These are phyloP conservation scores for Sebastes elongatus DNA, from an alignment of 2,797 vertebrate species.

Conservation along the genomic window DNA sequence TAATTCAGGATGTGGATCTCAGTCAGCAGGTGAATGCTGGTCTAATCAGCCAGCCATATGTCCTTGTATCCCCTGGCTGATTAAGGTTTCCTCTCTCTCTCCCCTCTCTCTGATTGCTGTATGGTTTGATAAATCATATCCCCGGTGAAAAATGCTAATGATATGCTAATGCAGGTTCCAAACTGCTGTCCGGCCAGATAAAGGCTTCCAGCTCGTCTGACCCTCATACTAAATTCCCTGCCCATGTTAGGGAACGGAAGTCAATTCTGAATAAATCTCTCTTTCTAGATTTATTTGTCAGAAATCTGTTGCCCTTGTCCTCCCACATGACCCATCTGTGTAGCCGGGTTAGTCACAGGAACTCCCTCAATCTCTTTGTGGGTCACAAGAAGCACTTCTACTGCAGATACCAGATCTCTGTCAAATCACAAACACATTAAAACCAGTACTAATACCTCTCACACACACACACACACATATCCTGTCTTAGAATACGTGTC, in stretches of 20 bases:
- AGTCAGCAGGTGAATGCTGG: constrained; percentile 73
- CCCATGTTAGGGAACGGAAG: background rate
- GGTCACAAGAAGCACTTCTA: constrained; percentile 47
- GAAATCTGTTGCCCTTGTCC: constrained; percentile 65
- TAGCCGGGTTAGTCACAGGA: constrained; percentile 57
- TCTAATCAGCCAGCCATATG: constrained; percentile 77
- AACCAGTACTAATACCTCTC: constrained; percentile 27
- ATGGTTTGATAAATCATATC: constrained; percentile 73
- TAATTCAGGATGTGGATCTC: constrained; percentile 71
- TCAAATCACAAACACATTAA: constrained; percentile 42
- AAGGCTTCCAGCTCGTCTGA: constrained; percentile 38
- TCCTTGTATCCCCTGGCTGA: constrained; percentile 65
- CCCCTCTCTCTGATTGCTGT: constrained; percentile 58
- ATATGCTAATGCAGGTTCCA: constrained; percentile 48
- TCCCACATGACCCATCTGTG: constrained; percentile 78
- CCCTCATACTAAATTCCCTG: constrained; percentile 7
- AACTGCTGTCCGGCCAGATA: constrained; percentile 56
- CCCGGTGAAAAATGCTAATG: constrained; percentile 69
- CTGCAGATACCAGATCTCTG: constrained; percentile 38
- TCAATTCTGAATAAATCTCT: constrained; percentile 20
- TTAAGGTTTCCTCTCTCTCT: constrained; percentile 46
- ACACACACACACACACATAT: background rate
- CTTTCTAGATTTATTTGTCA: constrained; percentile 20
- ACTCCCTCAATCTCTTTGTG: constrained; percentile 49
- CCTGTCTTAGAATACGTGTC: constrained; percentile 24